A percentile compares a stretch with the other conserved stretches of the same genome.
Conservation (phyloP, 2,888 invertebrate genomes). For the Psococerastis gibbosa region DNA sequence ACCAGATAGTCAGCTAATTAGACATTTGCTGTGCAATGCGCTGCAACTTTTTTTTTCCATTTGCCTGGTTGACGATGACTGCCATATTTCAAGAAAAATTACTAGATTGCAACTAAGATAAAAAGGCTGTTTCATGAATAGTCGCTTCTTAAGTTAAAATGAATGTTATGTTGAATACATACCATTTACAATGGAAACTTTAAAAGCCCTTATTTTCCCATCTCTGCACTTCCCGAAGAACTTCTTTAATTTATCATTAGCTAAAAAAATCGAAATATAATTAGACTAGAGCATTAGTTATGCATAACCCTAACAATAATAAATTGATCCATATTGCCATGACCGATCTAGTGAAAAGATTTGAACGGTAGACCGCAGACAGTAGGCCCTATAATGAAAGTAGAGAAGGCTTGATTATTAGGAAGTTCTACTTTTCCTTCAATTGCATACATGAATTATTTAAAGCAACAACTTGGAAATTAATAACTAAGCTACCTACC, state of each 20-base stretch:
- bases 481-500: slow-evolving; percentile 34
- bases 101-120: slow-evolving; percentile 3
- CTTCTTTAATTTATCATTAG: slow-evolving; percentile 61
- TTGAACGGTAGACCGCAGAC: too few species aligned
- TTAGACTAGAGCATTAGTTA: background rate
- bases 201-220: slow-evolving; percentile 59
- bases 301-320: background rate
- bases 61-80: too few species aligned
- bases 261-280: slow-evolving; percentile 33
- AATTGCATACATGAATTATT: too few species aligned
- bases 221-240: slow-evolving; percentile 64
- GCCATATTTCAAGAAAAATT: slow-evolving; percentile 7
- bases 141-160: too few species aligned
- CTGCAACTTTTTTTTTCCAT: too few species aligned
- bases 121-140: too few species aligned
- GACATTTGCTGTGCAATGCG: too few species aligned
- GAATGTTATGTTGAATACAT: slow-evolving; percentile 21
- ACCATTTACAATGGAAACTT: slow-evolving; percentile 78
- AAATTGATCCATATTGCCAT: slow-evolving; percentile 13
- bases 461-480: too few species aligned
- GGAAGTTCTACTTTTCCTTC: too few species aligned
- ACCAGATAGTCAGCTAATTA: too few species aligned
- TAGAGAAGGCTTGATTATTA: too few species aligned
- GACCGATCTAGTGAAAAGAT: slow-evolving; percentile 9
- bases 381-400: too few species aligned